These are phyloP conservation scores for Drosophila ambigua DNA, from an alignment of 1,140 invertebrate genomes.

Conservation along the genomic window DNA sequence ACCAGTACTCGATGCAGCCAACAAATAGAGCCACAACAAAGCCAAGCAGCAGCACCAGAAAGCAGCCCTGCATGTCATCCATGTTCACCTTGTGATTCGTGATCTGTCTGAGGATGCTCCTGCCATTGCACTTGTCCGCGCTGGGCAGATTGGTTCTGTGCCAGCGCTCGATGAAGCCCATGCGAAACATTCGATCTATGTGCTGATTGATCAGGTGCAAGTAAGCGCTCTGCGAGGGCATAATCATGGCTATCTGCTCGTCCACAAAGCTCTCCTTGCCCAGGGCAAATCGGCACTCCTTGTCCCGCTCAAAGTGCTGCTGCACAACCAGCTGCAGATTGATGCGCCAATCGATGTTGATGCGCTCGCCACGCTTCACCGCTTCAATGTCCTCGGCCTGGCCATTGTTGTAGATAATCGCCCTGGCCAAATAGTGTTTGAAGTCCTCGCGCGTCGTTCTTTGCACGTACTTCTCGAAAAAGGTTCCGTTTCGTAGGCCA, in stretches of 20 bases:
- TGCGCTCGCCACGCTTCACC: constrained; percentile 88
- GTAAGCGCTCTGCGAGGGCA: constrained; percentile 90
- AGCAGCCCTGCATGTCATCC: constrained; percentile 93
- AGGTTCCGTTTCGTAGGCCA: constrained; percentile 90
- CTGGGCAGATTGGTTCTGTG: constrained; percentile 90
- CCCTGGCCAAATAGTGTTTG: constrained; percentile 74
- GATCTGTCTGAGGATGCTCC: constrained; percentile 86
- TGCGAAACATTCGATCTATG: constrained; percentile 91
- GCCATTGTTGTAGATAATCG: constrained; percentile 84
- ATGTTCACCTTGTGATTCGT: constrained; percentile 93
- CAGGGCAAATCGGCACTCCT: constrained; percentile 74
- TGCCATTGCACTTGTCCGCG: constrained; percentile 89
- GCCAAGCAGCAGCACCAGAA: constrained; percentile 72
- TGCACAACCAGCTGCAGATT: constrained; percentile 86
- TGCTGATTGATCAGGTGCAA: constrained; percentile 87
- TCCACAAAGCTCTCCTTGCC: constrained; percentile 89
- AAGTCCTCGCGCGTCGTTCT: constrained; percentile 67
- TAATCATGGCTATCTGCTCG: constrained; percentile 91
- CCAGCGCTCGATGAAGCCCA: constrained; percentile 94
- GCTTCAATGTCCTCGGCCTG: constrained; percentile 85
- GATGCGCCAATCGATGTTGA: constrained; percentile 92
- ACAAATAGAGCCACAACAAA: constrained; percentile 54
- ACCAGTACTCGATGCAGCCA: constrained; percentile 63
- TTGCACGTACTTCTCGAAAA: constrained; percentile 88
- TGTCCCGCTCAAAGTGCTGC: constrained; percentile 76